Conservation (phyloP, 2,797 vertebrate species). For the Knipowitschia caucasica region DNA sequence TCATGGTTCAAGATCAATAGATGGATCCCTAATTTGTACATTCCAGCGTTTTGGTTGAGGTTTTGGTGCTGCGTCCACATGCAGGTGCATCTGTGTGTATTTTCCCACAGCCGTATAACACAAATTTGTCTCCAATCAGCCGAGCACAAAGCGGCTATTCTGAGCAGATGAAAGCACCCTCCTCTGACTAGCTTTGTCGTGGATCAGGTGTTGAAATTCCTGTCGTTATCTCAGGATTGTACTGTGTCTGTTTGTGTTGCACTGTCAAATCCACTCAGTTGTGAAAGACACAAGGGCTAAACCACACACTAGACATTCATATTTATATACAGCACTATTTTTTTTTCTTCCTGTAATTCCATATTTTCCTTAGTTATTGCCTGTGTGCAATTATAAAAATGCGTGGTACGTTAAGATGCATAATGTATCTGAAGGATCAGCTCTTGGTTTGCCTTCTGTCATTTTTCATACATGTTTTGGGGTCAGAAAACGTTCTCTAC, state of each 20-base stretch:
- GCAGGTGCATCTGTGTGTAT: constrained; percentile 6
- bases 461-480: constrained; percentile 55
- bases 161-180: constrained; percentile 46
- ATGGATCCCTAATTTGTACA: too few species aligned
- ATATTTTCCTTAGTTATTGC: neutral
- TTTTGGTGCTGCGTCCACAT: neutral
- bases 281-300: constrained; percentile 10
- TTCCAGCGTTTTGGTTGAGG: too few species aligned
- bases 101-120: constrained; percentile 11
- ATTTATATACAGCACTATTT: too few species aligned
- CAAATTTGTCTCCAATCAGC: constrained; percentile 46
- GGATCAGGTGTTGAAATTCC: constrained; percentile 55
- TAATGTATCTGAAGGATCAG: constrained; percentile 40
- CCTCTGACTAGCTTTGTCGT: constrained; percentile 39
- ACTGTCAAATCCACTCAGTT: constrained; percentile 25
- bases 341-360: neutral
- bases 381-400: constrained; percentile 21
- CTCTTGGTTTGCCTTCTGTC: constrained; percentile 41
- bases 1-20: too few species aligned
- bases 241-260: constrained; percentile 22
- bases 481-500: too few species aligned
- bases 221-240: constrained; percentile 33
- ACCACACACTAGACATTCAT: constrained; percentile 8
- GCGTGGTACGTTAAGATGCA: constrained; percentile 50
- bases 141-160: constrained; percentile 35